These are phyloP conservation scores for Cervus canadensis DNA, from an alignment of 2,113 vertebrate species.

Conservation along the genomic window DNA sequence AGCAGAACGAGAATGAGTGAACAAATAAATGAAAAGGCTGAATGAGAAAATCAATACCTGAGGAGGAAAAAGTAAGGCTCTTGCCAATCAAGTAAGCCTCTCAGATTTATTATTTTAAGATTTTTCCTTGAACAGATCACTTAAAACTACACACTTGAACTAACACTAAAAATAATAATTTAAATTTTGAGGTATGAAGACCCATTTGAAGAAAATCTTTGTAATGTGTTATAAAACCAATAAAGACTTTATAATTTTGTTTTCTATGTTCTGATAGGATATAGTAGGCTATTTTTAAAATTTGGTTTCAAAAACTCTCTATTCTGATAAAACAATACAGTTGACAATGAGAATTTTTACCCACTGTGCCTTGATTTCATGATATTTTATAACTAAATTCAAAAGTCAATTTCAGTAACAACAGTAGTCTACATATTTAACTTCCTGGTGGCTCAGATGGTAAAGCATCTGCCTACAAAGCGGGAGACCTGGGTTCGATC, in stretches of 20 bases:
- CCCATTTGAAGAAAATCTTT: not conserved
- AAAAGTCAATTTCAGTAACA: not conserved
- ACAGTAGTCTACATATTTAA: not conserved
- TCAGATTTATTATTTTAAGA: not conserved
- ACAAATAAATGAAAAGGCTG: not conserved
- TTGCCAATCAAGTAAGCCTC: not conserved
- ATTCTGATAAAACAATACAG: not conserved
- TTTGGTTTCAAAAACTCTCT: not conserved
- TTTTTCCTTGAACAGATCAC: not conserved
- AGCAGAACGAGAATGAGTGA: not conserved
- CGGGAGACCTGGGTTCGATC: accelerated
- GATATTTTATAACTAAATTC: not conserved
- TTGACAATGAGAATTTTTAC: not conserved
- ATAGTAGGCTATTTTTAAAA: not conserved
- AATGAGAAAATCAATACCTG: not conserved
- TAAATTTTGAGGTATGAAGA: not conserved
- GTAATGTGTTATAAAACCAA: not conserved
- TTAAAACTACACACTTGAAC: not conserved
- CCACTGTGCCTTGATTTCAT: not conserved
- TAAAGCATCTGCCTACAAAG: not conserved
- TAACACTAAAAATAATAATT: not conserved
- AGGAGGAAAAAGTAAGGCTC: not conserved
- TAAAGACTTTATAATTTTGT: not conserved
- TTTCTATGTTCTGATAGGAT: not conserved
- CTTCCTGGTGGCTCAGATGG: not conserved